Percentiles rank a stretch among this genome's conserved stretches.
Conservation (phyloP, 2,113 vertebrate genomes). For the Theristicus caerulescens region DNA sequence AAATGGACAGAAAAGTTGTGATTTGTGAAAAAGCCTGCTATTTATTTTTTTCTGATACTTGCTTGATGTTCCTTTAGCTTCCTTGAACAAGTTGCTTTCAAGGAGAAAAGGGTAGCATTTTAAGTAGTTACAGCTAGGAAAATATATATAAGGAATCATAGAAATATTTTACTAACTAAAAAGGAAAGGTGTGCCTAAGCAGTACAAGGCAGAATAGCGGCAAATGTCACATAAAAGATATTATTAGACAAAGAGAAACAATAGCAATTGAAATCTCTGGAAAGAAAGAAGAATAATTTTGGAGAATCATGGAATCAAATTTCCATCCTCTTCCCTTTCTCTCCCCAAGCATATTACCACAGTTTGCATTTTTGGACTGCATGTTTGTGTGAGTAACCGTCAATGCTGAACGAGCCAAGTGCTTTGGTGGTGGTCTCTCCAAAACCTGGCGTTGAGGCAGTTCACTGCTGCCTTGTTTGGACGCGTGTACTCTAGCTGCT, state of each 20-base stretch:
- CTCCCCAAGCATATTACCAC: not conserved
- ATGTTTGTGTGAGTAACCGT: not conserved
- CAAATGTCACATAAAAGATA: not conserved
- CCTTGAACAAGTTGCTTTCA: not conserved
- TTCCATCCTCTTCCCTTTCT: not conserved
- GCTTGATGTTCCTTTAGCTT: not conserved
- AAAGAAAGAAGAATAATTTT: not conserved
- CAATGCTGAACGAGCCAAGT: not conserved
- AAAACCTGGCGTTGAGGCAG: not conserved
- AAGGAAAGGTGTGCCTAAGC: not conserved
- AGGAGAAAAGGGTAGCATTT: not conserved
- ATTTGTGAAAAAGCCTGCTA: not conserved
- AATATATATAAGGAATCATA: not conserved
- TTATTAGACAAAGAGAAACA: not conserved
- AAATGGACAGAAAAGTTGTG: not conserved
- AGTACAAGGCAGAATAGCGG: not conserved
- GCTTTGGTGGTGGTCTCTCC: not conserved
- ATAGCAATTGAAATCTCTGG: not conserved
- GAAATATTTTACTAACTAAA: not conserved
- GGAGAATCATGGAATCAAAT: not conserved
- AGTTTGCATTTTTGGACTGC: not conserved
- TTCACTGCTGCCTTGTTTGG: not conserved
- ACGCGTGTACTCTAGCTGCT: rapidly evolving
- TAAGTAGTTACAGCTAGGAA: not conserved
- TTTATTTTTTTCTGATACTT: not conserved